A percentile compares a stretch with the other conserved stretches of the same genome.
Conservation (phyloP, 35 echinoderm and acorn worm species). For the Acanthaster planci region DNA sequence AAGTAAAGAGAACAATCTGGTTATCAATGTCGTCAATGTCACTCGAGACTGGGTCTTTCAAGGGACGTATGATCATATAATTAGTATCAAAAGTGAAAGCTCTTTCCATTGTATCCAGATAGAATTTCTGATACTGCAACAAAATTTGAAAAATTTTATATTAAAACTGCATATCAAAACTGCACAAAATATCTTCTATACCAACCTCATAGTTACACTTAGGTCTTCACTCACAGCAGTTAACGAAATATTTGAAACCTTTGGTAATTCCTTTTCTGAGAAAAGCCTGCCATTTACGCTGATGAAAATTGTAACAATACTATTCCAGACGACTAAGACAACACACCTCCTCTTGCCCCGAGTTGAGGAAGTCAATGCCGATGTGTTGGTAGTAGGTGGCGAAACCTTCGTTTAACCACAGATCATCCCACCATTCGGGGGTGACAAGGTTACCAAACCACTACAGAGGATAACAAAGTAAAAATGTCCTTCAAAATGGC, state of each 20-base stretch:
- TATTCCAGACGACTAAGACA: too few species aligned
- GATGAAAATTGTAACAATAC: too few species aligned
- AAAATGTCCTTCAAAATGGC: not conserved
- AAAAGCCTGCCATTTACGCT: too few species aligned
- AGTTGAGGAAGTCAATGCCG: constrained; percentile 30
- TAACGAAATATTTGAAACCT: too few species aligned
- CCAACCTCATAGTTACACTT: too few species aligned
- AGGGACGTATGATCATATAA: not conserved
- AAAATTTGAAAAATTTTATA: too few species aligned
- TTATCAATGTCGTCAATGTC: not conserved
- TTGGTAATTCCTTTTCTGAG: too few species aligned
- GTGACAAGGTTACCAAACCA: constrained; percentile 83
- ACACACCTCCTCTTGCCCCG: too few species aligned
- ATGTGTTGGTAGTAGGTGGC: constrained; percentile 63
- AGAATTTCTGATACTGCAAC: not conserved
- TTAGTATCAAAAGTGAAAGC: not conserved
- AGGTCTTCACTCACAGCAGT: too few species aligned
- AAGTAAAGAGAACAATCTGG: not conserved
- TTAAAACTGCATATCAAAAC: too few species aligned
- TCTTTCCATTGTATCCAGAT: not conserved
- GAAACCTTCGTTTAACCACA: constrained; percentile 78
- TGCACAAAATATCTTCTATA: too few species aligned
- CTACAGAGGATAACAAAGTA: constrained; percentile 6
- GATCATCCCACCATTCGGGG: constrained; percentile 74
- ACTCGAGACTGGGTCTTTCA: not conserved